Base-by-base conservation (phyloP, 2,113 vertebrate genomes). In the Arvicanthis niloticus region DNA sequence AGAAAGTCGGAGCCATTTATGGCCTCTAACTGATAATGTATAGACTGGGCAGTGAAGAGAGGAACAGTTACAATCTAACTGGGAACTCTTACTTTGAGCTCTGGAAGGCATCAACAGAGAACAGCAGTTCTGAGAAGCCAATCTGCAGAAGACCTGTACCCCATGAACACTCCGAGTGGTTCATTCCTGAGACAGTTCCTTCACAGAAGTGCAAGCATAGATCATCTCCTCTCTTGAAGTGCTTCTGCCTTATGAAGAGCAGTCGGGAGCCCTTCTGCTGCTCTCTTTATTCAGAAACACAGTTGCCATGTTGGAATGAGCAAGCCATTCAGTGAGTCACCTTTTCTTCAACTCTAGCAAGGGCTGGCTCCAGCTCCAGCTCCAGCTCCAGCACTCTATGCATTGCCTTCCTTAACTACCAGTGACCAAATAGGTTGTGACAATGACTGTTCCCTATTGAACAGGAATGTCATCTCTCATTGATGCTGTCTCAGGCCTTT, bases 31-130 rank as follows among this genome's bases (percentile, higher is more conserved):
- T 31, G 65, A 53, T 42, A 48, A 88, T 0, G 11, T 2, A 22
- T 42, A 78, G 26, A 51, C 10, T 1, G 37, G 31, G 8, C 45
- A 13, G 60, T 72, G 0, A 1, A 19, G 60, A 31, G 3, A 16
- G 45, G 26, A 37, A 15, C 1, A 3, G n/a, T 45, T 8, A 0
- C 0, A 5, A 5, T 21, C 17, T 34, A 45, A 68, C 22, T 37
- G 3, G 22, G 51, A 56, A 75, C 11, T 21, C 73, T 73, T 75
- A 10, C 62, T 31, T 13, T 2, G 34, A 48, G 17, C 53, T 34
- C 81, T 21, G 15, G 51, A 87, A 31, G 51, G n/a, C 37, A n/a
- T 29, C 24, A 3, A 4, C 0, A 9, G 37, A 60, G 67, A 80
- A 19, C 40, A 6, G 3, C 0, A 13, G 26, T 1, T 0, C 9